Evolutionary conservation across 2,113 vertebrate genomes (phyloP).

Genomic region (Calyptomena viridis): DNA sequence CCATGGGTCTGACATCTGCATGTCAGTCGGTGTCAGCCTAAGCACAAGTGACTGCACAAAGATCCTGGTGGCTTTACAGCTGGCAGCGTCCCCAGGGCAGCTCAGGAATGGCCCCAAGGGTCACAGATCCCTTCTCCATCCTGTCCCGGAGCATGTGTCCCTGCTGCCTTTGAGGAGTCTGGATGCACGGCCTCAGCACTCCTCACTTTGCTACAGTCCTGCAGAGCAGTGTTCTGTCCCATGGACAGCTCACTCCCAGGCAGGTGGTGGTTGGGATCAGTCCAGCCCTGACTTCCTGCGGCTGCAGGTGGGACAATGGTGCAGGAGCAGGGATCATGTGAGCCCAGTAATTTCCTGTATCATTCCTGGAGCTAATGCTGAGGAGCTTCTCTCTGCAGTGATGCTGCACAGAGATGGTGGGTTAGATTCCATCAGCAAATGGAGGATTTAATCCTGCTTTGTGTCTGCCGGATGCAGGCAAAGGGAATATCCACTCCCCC

Average conservation of each 20-base stretch:
- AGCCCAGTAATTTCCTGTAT: not conserved
- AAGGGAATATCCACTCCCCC: not conserved
- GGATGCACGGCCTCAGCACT: not conserved
- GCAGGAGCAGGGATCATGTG: not conserved
- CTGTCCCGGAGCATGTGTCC: too few species aligned
- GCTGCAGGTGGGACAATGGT: not conserved
- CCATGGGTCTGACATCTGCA: not conserved
- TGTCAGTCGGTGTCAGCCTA: not conserved
- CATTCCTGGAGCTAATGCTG: not conserved
- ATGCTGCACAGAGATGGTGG: not conserved
- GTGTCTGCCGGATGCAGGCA: not conserved
- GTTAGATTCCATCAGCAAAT: not conserved
- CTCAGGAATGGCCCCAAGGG: not conserved
- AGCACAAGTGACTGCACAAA: not conserved
- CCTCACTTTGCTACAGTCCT: not conserved
- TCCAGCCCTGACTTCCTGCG: not conserved
- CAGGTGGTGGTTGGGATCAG: not conserved
- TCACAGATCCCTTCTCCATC: not conserved
- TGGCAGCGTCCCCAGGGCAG: accelerated
- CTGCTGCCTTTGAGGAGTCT: not conserved
- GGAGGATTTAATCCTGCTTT: not conserved
- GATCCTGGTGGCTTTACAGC: not conserved
- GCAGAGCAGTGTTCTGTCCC: accelerated
- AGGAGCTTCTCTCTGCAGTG: not conserved
- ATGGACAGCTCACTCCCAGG: not conserved